Percentiles rank a stretch among this genome's conserved stretches.
Evolutionary conservation across 2,113 vertebrate genomes (phyloP).

Genomic region (Microcebus griseorufus): DNA sequence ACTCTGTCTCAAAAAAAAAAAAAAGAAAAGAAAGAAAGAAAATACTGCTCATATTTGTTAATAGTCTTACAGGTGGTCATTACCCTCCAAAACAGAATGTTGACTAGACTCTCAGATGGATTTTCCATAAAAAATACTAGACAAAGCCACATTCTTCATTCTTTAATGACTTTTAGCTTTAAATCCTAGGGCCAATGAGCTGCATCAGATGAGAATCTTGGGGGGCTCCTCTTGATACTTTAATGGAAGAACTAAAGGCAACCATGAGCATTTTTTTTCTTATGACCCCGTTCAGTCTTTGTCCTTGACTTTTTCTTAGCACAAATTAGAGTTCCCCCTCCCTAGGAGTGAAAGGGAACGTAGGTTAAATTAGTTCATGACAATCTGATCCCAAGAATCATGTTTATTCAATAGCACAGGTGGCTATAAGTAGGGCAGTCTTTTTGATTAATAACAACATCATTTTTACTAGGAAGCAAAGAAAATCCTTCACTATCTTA

Average conservation of each 20-base stretch:
- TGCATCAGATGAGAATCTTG: background rate
- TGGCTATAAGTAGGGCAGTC: background rate
- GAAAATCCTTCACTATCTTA: background rate
- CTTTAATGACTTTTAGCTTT: background rate
- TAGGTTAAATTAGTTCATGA: background rate
- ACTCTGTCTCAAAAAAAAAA: too few relatives aligned
- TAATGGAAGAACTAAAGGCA: background rate
- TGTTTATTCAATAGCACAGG: background rate
- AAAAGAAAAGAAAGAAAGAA: background rate
- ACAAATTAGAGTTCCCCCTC: background rate
- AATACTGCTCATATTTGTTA: background rate
- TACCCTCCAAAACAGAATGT: background rate
- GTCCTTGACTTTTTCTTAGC: background rate
- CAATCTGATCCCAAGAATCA: background rate
- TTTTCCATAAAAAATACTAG: background rate
- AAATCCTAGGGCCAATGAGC: background rate
- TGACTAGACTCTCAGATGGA: background rate
- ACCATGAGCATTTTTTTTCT: background rate
- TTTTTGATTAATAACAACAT: constrained; percentile 35
- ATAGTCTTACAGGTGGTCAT: background rate
- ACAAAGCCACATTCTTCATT: background rate
- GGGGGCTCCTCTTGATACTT: background rate
- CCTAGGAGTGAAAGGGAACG: background rate
- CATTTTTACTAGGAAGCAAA: constrained; percentile 28
- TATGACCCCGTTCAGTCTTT: background rate